Evolutionary conservation across 2,113 vertebrate genomes (phyloP), one percentile per base, ranked within the genome.

Genomic region (Myotis brandtii): DNA sequence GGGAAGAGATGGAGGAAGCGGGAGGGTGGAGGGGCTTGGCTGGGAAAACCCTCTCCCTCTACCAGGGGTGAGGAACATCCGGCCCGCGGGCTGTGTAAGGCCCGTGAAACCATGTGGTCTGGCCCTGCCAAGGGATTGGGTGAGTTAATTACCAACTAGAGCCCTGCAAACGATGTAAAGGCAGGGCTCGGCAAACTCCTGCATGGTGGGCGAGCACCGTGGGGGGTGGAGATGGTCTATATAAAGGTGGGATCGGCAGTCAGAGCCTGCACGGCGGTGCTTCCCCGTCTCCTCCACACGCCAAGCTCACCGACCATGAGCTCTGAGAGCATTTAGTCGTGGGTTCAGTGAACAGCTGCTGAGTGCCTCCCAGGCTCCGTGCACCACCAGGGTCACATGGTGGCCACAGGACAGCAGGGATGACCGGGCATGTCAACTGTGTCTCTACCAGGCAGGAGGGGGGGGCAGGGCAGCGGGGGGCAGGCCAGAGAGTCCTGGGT

Each of bases 161-260:
- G 50, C 50, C 50, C 50, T 56, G 54, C 54, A 30, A 5, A 2
- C 21, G 16, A 37, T 10, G 16, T 3, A 66, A 16, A 23, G 6
- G 34, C 18, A 40, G 34, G 1, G 6, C 37, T 67, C 9, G 16
- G 34, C 3, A 1, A 43, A 54, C 23, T n/a, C 73, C 8, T 30
- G 17, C 48, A 27, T 2, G 46, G 21, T 32, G 43, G 9, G n/a
- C 14, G 0, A 18, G 10, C 17, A 0, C 34, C 8, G 2, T 17
- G 62, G 21, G 34, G 27, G 48, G 40, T 20, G 13, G 10, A 56
- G 43, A 83, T 13, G 16, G 40, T 34, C 66, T 67, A 3, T 52
- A 1, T 9, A 34, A 32, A 7, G 2, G 72, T 9, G 10, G 27
- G 37, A 20, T 12, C 4, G 2, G 1, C 6, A 6, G 18, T 4